phyloP scores from a whole-genome alignment of 1,140 invertebrate genomes.

The Phortica variegata region DNA sequence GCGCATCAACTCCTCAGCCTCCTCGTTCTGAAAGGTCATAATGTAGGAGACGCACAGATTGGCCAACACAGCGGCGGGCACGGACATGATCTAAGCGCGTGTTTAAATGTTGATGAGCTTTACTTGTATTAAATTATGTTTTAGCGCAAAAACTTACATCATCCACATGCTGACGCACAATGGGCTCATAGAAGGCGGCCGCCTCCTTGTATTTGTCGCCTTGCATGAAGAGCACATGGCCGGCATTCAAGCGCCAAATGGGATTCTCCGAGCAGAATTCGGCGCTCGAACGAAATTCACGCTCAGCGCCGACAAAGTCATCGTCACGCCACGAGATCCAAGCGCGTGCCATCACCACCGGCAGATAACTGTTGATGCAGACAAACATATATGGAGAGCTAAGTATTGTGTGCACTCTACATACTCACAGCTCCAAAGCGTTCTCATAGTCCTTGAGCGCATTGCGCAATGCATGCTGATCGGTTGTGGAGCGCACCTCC shows the following conservation, averaged over 20 bases:
- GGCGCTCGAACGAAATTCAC: constrained; percentile 92
- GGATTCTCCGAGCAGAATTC: constrained; percentile 98
- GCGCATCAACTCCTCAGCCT: constrained; percentile 98
- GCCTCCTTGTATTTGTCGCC: constrained; percentile 98
- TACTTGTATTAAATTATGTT: not conserved
- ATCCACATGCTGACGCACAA: constrained; percentile 95
- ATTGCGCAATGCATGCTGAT: constrained; percentile 86
- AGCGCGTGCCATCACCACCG: constrained; percentile 97
- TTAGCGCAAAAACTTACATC: constrained; percentile 67
- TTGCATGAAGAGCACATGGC: constrained; percentile 99
- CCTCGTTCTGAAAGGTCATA: constrained; percentile 98
- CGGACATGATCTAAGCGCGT: constrained; percentile 88
- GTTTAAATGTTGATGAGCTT: too few relatives aligned
- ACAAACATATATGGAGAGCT: not conserved
- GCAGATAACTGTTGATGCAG: constrained; percentile 67
- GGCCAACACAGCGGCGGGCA: constrained; percentile 95
- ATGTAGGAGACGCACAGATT: constrained; percentile 99
- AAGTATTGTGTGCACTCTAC: not conserved
- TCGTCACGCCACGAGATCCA: constrained; percentile 99
- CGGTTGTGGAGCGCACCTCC: constrained; percentile 83
- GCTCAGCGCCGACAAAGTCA: constrained; percentile 93
- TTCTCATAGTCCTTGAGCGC: constrained; percentile 93
- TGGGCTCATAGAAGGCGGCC: constrained; percentile 96
- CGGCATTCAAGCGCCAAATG: constrained; percentile 96
- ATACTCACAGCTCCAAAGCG: constrained; percentile 68